Evolutionary conservation across 2,888 invertebrate species (phyloP).

Genomic region (Choreutis nemorana): DNA sequence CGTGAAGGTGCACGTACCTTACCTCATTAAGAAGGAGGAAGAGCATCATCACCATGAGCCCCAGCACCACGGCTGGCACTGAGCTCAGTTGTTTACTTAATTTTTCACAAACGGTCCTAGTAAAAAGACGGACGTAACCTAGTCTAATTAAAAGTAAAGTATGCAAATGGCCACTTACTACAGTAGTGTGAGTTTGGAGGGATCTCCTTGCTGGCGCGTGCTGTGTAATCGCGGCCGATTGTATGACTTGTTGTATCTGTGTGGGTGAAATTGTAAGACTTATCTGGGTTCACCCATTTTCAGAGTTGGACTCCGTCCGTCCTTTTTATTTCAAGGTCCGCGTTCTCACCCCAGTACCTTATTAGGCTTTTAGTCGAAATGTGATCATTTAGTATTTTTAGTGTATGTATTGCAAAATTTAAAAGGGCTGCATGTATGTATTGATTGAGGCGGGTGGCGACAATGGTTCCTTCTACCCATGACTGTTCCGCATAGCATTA

Average conservation of each 20-base stretch:
- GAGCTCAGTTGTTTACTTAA: constrained; percentile 16
- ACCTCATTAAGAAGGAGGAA: constrained; percentile 67
- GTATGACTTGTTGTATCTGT: too few relatives aligned
- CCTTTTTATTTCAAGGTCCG: too few relatives aligned
- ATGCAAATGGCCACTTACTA: too few relatives aligned
- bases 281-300: too few relatives aligned
- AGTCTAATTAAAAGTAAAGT: too few relatives aligned
- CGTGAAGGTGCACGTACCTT: constrained; percentile 76
- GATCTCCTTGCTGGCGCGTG: too few relatives aligned
- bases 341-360: constrained; percentile 57
- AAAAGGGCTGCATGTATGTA: constrained; percentile 3
- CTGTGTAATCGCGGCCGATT: too few relatives aligned
- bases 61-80: constrained; percentile 52
- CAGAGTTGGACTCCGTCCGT: too few relatives aligned
- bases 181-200: too few relatives aligned
- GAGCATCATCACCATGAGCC: constrained; percentile 47
- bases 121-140: neutral
- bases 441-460: constrained; percentile 5
- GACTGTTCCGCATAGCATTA: constrained; percentile 23
- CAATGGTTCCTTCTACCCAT: constrained; percentile 12
- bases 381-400: constrained; percentile 62
- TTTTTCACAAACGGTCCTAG: too few relatives aligned
- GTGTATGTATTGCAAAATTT: constrained; percentile 34
- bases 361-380: constrained; percentile 59
- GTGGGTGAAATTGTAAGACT: too few relatives aligned